Base-by-base conservation (phyloP, 1,140 invertebrate genomes). In the Lordiphosa mommai region DNA sequence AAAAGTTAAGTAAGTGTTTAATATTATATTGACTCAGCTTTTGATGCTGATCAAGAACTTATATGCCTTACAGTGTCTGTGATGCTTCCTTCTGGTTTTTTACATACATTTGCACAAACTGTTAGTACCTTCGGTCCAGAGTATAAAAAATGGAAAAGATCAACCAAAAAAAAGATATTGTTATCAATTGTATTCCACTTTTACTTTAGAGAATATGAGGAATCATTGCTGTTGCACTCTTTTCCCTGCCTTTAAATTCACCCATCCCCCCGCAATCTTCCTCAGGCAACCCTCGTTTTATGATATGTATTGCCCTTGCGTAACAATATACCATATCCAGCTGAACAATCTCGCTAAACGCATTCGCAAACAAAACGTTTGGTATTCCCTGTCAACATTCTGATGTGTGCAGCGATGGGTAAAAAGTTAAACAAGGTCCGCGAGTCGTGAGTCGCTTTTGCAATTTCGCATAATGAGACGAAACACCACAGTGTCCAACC, bases 331-430 rank as follows among this genome's bases (percentile, higher is more conserved):
- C 30, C 51, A 47, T 63, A 72, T 79, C 72, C 50, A 48, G 14
- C 10, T 27, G 36, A 20, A 29, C 60, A 73, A 79, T 79, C 74
- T 80, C 51, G 16, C 69, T 73, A 79, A 79, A 72, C 73, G 58
- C 55, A 72, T 79, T 77, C 12, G 60, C 60, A 82, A 70, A 82
- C 68, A 77, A 68, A 72, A 58, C 52, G 43, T 41, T 36, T 43
- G 46, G 57, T 27, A 41, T 30, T 58, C 32, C n/a, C 47, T 56
- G 49, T 65, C 50, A 43, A 27, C 23, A 27, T 27, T 38, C 51
- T 7, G 29, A 29, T 33, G 49, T 46, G 51, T 60, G 61, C 37
- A 50, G 52, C 53, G 44, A 72, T 44, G 73, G 64, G 53, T 68
- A 41, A 50, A 67, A 68, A 67, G 59, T 63, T 44, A 79, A 74